Conservation (phyloP, 2,113 vertebrate genomes). For the Pygoscelis adeliae region DNA sequence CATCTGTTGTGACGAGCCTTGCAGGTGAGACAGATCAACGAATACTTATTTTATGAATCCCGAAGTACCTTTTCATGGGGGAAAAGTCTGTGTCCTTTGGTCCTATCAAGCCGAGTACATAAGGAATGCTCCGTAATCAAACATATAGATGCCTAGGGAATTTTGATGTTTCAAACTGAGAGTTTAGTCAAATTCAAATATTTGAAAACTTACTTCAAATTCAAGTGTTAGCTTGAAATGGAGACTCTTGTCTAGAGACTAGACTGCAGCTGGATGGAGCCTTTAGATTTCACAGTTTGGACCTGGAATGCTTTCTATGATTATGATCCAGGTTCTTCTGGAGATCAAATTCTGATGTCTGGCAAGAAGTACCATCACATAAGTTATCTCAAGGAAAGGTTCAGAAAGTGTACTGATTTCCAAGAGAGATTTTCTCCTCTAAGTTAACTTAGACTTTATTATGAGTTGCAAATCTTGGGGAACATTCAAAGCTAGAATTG, state of each 20-base stretch:
- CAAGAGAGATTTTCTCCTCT: neutral
- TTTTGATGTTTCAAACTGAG: neutral
- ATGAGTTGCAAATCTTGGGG: neutral
- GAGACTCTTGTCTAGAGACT: neutral
- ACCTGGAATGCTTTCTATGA: neutral
- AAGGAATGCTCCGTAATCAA: neutral
- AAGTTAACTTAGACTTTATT: neutral
- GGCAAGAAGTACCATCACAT: neutral
- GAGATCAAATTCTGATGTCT: neutral
- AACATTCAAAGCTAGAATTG: neutral
- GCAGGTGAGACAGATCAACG: neutral
- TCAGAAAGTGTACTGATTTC: neutral
- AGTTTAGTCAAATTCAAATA: neutral
- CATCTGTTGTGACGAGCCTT: accelerated
- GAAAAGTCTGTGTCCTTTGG: neutral
- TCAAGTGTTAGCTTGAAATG: neutral
- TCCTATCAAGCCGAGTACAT: neutral
- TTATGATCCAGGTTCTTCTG: neutral
- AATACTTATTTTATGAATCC: neutral
- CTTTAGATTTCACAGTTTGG: neutral
- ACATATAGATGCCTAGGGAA: neutral
- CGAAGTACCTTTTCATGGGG: neutral
- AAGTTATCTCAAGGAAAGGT: neutral
- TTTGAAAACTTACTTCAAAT: neutral
- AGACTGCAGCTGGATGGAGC: neutral